phyloP scores from a whole-genome alignment of 2,113 vertebrate species.

The Polypterus bichir region DNA sequence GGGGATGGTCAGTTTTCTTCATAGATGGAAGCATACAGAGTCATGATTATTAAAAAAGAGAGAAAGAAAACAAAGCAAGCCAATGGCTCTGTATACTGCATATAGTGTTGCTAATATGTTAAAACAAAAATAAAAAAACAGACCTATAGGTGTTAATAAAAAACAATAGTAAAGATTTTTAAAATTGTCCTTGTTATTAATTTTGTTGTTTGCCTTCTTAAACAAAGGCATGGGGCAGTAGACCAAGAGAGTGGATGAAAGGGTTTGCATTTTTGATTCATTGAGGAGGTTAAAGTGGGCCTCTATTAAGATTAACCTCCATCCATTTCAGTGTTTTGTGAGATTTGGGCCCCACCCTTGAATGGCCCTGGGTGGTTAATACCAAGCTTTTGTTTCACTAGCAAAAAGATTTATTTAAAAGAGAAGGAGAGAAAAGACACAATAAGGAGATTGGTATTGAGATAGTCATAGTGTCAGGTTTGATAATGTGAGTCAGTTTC shows the following conservation, averaged over 20 bases:
- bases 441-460: too few relatives aligned
- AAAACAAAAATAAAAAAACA: too few relatives aligned
- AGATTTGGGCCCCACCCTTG: conserved; percentile 59
- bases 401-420: conserved; percentile 39
- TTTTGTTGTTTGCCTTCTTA: too few relatives aligned
- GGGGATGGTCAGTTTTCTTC: conserved; percentile 25
- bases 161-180: too few relatives aligned
- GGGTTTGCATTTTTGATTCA: conserved; percentile 41
- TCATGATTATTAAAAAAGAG: conserved; percentile 29
- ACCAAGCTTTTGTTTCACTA: conserved; percentile 68
- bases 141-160: too few relatives aligned
- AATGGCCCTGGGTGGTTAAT: conserved; percentile 49
- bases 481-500: conserved; percentile 64
- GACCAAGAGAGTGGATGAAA: conserved; percentile 18
- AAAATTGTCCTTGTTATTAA: too few relatives aligned
- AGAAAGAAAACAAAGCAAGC: background rate
- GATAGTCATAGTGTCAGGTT: conserved; percentile 23
- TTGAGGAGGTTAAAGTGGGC: conserved; percentile 54
- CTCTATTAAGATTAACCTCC: conserved; percentile 61
- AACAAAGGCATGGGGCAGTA: too few relatives aligned
- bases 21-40: conserved; percentile 14
- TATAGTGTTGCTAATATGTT: too few relatives aligned
- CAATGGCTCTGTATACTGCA: too few relatives aligned
- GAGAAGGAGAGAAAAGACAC: conserved; percentile 45
- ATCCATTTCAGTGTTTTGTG: conserved; percentile 57